Conservation (phyloP, 2,797 vertebrate species). For the Coranthus polyacanthus region DNA sequence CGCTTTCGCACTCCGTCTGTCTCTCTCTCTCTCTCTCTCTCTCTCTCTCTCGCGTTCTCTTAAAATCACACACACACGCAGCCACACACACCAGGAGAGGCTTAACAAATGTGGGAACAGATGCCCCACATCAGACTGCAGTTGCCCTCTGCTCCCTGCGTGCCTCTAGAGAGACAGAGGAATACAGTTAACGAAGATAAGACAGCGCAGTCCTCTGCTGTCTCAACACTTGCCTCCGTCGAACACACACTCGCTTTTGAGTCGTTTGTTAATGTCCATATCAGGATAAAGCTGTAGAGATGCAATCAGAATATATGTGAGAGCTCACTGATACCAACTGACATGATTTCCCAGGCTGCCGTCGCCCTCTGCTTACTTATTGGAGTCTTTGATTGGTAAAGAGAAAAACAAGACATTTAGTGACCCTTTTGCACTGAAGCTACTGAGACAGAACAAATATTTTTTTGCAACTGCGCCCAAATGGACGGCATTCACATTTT, state of each 20-base stretch:
- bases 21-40: slow-evolving; percentile 18
- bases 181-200: slow-evolving; percentile 75
- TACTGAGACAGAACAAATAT: slow-evolving; percentile 13
- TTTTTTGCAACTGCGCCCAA: not conserved
- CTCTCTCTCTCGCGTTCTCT: slow-evolving; percentile 23
- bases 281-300: slow-evolving; percentile 23
- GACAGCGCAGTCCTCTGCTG: slow-evolving; percentile 68
- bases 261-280: slow-evolving; percentile 33
- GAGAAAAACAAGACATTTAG: slow-evolving; percentile 55
- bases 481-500: not conserved
- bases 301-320: slow-evolving; percentile 29
- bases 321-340: slow-evolving; percentile 4
- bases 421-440: slow-evolving; percentile 29
- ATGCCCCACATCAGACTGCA: slow-evolving; percentile 81
- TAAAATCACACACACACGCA: slow-evolving; percentile 16
- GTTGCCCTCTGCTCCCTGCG: slow-evolving; percentile 76
- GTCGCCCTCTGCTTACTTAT: slow-evolving; percentile 27
- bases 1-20: slow-evolving; percentile 41
- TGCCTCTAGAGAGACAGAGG: slow-evolving; percentile 74
- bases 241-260: slow-evolving; percentile 23
- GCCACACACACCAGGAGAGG: slow-evolving; percentile 52
- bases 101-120: slow-evolving; percentile 84
- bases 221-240: slow-evolving; percentile 39
- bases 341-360: slow-evolving; percentile 17
- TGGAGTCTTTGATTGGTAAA: slow-evolving; percentile 57